Base-by-base conservation (phyloP, 2,888 invertebrate genomes). In the Timandra comae region DNA sequence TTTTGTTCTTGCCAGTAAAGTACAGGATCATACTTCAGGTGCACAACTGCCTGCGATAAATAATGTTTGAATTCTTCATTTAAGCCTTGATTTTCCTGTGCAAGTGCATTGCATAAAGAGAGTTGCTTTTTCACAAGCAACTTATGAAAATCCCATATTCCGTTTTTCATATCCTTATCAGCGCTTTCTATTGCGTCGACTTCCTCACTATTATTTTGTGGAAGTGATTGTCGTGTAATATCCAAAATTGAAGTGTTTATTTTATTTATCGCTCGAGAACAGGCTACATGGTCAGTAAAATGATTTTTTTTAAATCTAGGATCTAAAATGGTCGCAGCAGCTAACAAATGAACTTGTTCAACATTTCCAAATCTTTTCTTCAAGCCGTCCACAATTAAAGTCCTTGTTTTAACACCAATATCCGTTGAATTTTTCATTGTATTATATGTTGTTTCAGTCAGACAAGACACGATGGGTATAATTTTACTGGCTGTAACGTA, bases 1-100 rank as follows among this genome's bases (percentile, higher is more conserved):
- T 51, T 57, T 53, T 59, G 51, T 52, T 58, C 46, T 51, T 58
- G 54, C 51, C 49, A 55, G 38, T 55, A 58, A 32, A 52, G 42
- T 50, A 52, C 30, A 46, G 50, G 47, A 41, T 52, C 48, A 49
- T 49, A 53, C 23, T 56, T 56, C 7, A 56, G 40, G 53, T 57
- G 49, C 49, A 51, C 53, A 47, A 59, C 52, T 51, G 55, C 49
- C 45, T 56, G 54, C 23, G 55, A 55, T 53, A 56, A 56, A 53
- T 59, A 56, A 9, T 57, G 52, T 47, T 58, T 56, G 10, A 58
- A 52, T 42, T 54, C 46, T 45, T 51, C 49, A 3, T 52, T 48
- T 47, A 54, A 50, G 38, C 49, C 47, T 33, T 50, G 35, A 46
- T 23, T 49, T 50, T 47, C 41, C 35, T 34, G 44, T 48, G 44